Conservation (phyloP, 2,888 invertebrate genomes). For the Parnassius glacialis region DNA sequence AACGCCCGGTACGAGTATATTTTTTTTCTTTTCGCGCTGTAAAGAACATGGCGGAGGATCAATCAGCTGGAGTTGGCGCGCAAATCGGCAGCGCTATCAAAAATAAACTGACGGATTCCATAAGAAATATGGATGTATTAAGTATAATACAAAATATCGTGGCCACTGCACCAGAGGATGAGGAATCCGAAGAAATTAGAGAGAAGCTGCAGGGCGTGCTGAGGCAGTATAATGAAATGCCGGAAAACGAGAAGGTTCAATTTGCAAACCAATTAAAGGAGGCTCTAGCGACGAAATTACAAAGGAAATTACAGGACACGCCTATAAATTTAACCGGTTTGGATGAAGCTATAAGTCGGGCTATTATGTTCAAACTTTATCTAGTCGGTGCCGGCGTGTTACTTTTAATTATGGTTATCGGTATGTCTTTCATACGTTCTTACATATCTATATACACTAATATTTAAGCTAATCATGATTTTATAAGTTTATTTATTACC, state of each 20-base stretch:
- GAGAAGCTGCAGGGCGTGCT: slow-evolving; percentile 55
- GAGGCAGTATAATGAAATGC: slow-evolving; percentile 49
- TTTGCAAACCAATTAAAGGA: slow-evolving; percentile 62
- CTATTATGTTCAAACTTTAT: slow-evolving; percentile 51
- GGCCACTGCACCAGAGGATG: slow-evolving; percentile 49
- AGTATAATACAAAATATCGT: slow-evolving; percentile 59
- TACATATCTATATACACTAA: too few relatives aligned
- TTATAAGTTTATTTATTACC: too few relatives aligned
- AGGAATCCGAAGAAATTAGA: slow-evolving; percentile 51
- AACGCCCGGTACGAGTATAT: not conserved
- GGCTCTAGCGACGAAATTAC: slow-evolving; percentile 51
- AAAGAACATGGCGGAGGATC: slow-evolving; percentile 47
- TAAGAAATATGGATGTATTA: slow-evolving; percentile 60
- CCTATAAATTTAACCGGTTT: slow-evolving; percentile 49
- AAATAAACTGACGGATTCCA: slow-evolving; percentile 55
- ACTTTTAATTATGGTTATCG: slow-evolving; percentile 36
- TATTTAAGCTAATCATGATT: too few relatives aligned
- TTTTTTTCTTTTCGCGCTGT: slow-evolving; percentile 6
- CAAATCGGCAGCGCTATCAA: slow-evolving; percentile 52
- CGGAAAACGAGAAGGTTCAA: slow-evolving; percentile 51
- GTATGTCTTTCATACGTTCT: slow-evolving; percentile 31
- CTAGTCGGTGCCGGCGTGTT: slow-evolving; percentile 46
- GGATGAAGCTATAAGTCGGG: slow-evolving; percentile 53
- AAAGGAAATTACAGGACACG: slow-evolving; percentile 48
- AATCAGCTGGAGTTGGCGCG: slow-evolving; percentile 25